Conservation (phyloP, 2,113 vertebrate genomes). For the Microcebus griseorufus region DNA sequence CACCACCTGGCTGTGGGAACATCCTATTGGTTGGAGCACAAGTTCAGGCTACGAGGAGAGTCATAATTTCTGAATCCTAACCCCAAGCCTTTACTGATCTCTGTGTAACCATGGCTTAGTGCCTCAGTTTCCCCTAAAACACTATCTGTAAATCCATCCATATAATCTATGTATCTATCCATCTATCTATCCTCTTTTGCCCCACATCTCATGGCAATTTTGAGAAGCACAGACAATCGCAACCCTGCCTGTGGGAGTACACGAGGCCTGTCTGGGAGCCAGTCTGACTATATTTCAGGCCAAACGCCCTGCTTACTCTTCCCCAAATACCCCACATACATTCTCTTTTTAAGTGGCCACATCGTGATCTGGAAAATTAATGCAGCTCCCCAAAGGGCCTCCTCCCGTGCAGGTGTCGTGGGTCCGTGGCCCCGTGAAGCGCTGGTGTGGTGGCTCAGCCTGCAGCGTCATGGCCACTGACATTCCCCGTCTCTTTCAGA, state of each 20-base stretch:
- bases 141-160: background rate
- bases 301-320: fast-evolving
- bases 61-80: background rate
- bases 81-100: background rate
- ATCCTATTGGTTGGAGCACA: background rate
- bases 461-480: fast-evolving
- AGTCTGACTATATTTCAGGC: too few relatives aligned
- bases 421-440: fast-evolving
- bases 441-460: fast-evolving
- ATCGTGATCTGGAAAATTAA: background rate
- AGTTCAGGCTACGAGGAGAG: background rate
- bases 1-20: fast-evolving
- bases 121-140: background rate
- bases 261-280: background rate
- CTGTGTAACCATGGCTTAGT: background rate
- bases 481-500: conserved; percentile 79
- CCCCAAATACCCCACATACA: background rate
- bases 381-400: background rate
- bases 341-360: background rate
- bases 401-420: fast-evolving
- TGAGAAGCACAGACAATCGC: background rate
- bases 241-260: background rate
- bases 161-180: background rate
- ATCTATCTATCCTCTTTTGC: background rate
- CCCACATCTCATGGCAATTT: background rate